These are phyloP conservation scores for Drosophila formosana DNA, from an alignment of 2,888 invertebrate species.

Conservation along the genomic window DNA sequence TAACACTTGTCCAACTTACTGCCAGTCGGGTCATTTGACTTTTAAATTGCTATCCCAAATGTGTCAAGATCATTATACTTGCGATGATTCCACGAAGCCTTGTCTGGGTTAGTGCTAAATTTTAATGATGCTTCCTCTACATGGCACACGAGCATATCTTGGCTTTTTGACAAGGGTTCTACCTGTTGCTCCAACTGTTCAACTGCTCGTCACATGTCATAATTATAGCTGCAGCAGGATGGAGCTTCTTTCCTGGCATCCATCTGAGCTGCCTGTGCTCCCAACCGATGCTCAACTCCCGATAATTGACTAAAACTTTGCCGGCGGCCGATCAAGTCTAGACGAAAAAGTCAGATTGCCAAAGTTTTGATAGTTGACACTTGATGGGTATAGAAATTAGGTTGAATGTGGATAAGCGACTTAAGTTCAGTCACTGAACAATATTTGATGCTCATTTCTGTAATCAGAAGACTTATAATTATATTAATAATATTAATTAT, in stretches of 20 bases:
- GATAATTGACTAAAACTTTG: conserved; percentile 63
- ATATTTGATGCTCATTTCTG: neutral
- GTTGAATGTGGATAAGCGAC: conserved; percentile 6
- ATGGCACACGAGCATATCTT: conserved; percentile 12
- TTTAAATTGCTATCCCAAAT: conserved; percentile 71
- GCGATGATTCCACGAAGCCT: conserved; percentile 55
- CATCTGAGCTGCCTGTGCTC: neutral
- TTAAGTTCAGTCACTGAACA: conserved; percentile 2
- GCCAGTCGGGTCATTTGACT: conserved; percentile 52
- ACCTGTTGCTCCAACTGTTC: conserved; percentile 19
- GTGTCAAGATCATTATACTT: conserved; percentile 70
- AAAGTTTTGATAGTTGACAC: conserved; percentile 71
- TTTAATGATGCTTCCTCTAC: conserved; percentile 51
- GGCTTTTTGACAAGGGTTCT: conserved; percentile 71
- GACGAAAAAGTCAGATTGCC: conserved; percentile 61
- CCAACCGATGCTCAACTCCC: conserved; percentile 1
- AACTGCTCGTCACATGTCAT: conserved; percentile 71
- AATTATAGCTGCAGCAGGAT: conserved; percentile 63
- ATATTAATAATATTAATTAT: neutral
- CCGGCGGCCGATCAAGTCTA: conserved; percentile 70
- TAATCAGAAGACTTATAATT: conserved; percentile 11
- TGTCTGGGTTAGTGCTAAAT: conserved; percentile 35
- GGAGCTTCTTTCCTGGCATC: conserved; percentile 22
- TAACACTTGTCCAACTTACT: conserved; percentile 9
- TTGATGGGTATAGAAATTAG: conserved; percentile 44